phyloP scores from a whole-genome alignment of 2,888 invertebrate species.

The Gonocerus acuteangulatus region DNA sequence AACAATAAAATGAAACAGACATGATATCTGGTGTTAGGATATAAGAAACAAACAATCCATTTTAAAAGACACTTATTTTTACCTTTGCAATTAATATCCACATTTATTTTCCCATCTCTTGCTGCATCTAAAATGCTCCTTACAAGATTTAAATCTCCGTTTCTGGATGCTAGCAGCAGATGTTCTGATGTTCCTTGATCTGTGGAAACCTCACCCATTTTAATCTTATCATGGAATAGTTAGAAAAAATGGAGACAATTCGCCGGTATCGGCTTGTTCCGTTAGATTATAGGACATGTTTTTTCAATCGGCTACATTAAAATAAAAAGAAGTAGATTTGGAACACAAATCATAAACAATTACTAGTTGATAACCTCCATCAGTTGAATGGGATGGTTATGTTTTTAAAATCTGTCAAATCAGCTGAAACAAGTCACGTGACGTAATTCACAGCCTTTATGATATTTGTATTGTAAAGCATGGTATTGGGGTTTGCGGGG shows the following conservation, averaged over 20 bases:
- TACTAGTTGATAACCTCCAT: too few relatives aligned
- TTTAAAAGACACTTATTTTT: too few relatives aligned
- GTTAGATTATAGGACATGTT: not conserved
- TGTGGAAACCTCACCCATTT: slow-evolving; percentile 20
- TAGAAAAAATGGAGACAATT: not conserved
- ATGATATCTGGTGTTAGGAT: too few relatives aligned
- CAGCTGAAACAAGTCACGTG: slow-evolving; percentile 8
- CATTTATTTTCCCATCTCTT: slow-evolving; percentile 48
- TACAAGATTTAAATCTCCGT: slow-evolving; percentile 53
- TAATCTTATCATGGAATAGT: not conserved
- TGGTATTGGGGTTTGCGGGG: too few relatives aligned
- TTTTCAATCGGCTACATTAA: too few relatives aligned
- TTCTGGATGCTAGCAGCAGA: slow-evolving; percentile 54
- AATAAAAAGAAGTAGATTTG: too few relatives aligned
- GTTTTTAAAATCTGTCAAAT: slow-evolving; percentile 4
- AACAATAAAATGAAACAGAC: too few relatives aligned
- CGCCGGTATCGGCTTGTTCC: slow-evolving; percentile 4
- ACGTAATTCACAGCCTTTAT: not conserved
- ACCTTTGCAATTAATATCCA: slow-evolving; percentile 62
- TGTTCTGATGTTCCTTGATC: slow-evolving; percentile 44
- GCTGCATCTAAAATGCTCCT: slow-evolving; percentile 49
- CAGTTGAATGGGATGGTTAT: not conserved
- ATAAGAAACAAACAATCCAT: too few relatives aligned
- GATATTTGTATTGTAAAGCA: too few relatives aligned
- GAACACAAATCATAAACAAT: too few relatives aligned